These are phyloP conservation scores for Spongia lamella DNA, from an alignment of 37 sponge, comb jelly and placozoan species.

Conservation along the genomic window DNA sequence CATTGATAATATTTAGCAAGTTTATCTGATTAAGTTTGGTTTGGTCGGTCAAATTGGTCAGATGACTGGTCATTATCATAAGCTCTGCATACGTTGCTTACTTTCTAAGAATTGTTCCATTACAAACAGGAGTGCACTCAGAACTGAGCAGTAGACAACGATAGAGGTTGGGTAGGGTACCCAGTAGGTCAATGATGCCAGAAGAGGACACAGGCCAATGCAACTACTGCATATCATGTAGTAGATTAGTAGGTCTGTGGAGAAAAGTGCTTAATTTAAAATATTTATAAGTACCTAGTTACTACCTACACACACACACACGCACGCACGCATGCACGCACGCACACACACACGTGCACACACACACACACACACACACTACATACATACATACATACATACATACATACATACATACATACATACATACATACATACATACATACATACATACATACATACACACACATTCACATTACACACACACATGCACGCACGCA, in stretches of 20 bases:
- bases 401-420: not conserved
- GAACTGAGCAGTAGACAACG: constrained; percentile 45
- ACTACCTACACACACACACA: too few species aligned
- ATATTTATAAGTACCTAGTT: not conserved
- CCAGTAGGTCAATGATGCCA: constrained; percentile 49
- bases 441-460: too few species aligned
- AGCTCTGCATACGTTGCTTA: not conserved
- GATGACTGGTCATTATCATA: not conserved
- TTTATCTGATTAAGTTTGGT: too few species aligned
- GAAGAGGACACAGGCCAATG: constrained; percentile 13
- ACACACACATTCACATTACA: too few species aligned
- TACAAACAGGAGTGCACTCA: constrained; percentile 27
- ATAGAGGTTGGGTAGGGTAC: constrained; percentile 60
- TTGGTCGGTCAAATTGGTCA: too few species aligned
- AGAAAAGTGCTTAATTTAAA: not conserved
- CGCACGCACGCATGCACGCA: not conserved
- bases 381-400: not conserved
- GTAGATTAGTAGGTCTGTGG: constrained; percentile 21
- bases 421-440: too few species aligned
- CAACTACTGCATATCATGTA: constrained; percentile 38
- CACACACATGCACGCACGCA: too few species aligned
- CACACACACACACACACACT: too few species aligned
- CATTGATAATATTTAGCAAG: too few species aligned
- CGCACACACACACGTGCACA: too few species aligned
- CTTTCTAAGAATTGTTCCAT: constrained; percentile 8